phyloP scores from a whole-genome alignment of 37 sponge, comb jelly and placozoan genomes.

The Halisarca cf. caerulea region DNA sequence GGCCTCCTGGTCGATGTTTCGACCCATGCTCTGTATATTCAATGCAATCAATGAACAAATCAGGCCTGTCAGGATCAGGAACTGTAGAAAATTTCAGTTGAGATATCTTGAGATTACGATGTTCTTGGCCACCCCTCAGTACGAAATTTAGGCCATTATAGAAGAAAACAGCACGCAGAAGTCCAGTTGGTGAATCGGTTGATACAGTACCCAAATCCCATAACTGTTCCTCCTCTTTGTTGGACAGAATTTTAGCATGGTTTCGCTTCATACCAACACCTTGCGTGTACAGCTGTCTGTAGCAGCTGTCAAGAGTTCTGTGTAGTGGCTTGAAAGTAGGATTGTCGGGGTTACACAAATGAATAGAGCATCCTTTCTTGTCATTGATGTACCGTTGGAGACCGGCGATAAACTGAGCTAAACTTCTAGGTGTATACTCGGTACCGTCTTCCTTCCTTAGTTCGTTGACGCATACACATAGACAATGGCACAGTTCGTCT shows the following conservation, averaged over 20 bases:
- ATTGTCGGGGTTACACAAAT: not conserved
- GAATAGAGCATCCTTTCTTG: conserved; percentile 27
- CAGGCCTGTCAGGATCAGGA: conserved; percentile 22
- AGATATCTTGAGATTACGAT: conserved; percentile 35
- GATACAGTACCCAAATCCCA: conserved; percentile 26
- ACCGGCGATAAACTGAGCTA: conserved; percentile 11
- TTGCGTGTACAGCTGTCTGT: conserved; percentile 1
- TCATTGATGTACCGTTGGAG: conserved; percentile 19
- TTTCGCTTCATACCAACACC: conserved; percentile 24
- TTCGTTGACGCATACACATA: not conserved
- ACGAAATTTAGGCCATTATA: conserved; percentile 52
- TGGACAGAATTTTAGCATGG: conserved; percentile 4
- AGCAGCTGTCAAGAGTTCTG: conserved; percentile 5
- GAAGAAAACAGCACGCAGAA: conserved; percentile 27
- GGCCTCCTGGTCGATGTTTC: conserved; percentile 46
- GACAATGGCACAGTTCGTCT: conserved; percentile 3
- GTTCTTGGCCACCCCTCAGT: conserved; percentile 42
- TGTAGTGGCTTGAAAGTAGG: conserved; percentile 2
- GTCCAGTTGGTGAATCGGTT: conserved; percentile 25
- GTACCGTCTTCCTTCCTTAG: conserved; percentile 31
- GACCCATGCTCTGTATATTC: conserved; percentile 43
- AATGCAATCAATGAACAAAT: not conserved
- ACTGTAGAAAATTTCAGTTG: conserved; percentile 17
- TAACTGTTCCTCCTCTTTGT: conserved; percentile 15
- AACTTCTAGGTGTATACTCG: conserved; percentile 18